phyloP scores from a whole-genome alignment of 2,888 invertebrate species.

The Kuschelorhynchus macadamiae region DNA sequence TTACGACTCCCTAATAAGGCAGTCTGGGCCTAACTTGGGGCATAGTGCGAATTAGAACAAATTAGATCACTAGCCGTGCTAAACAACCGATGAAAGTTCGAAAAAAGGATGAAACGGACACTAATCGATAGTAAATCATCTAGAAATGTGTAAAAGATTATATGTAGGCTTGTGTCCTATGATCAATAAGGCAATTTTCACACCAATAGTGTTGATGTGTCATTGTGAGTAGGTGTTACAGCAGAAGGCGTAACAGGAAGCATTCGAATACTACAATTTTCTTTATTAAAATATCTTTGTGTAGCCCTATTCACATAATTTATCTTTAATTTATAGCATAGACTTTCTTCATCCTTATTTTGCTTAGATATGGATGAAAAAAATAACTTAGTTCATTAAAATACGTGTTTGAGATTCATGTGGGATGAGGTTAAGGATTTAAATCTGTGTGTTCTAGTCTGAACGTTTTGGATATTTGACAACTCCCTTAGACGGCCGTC shows the following conservation, averaged over 20 bases:
- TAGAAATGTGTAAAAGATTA: constrained; percentile 24
- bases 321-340: constrained; percentile 1
- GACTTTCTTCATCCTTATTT: no score
- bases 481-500: no score
- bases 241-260: not conserved
- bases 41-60: constrained; percentile 37
- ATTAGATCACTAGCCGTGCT: constrained; percentile 41
- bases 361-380: no score
- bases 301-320: constrained; percentile 4
- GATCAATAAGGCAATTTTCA: constrained; percentile 7
- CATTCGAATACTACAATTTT: not conserved
- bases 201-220: constrained; percentile 25
- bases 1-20: constrained; percentile 40
- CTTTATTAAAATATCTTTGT: constrained; percentile 12
- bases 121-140: constrained; percentile 29
- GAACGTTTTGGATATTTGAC: no score
- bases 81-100: constrained; percentile 16
- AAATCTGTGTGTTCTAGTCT: no score
- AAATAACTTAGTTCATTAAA: no score
- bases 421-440: no score
- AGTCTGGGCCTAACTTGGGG: constrained; percentile 33
- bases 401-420: no score
- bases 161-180: not conserved
- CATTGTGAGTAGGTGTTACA: constrained; percentile 10
- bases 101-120: constrained; percentile 4